These are phyloP conservation scores for Mesocentrotus franciscanus DNA, from an alignment of 53 echinoderm and acorn worm genomes.

Conservation along the genomic window DNA sequence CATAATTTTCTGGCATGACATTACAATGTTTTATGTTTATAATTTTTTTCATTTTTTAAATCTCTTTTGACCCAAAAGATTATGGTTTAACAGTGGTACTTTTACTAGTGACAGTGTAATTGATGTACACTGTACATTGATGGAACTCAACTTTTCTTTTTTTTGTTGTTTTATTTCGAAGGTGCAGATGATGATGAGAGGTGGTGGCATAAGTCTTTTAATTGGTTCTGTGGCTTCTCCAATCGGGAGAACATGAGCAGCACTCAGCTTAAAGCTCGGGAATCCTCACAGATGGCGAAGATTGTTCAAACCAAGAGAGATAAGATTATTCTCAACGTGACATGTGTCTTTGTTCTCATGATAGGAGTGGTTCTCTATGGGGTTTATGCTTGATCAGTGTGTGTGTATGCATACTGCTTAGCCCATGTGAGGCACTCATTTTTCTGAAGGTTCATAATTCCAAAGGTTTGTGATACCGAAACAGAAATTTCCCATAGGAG, in stretches of 20 bases:
- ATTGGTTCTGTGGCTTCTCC: constrained; percentile 94
- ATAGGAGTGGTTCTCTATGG: constrained; percentile 78
- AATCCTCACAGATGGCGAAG: constrained; percentile 74
- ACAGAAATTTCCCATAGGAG: too few species aligned
- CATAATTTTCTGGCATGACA: too few species aligned
- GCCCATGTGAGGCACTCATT: too few species aligned
- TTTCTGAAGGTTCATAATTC: too few species aligned
- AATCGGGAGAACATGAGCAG: constrained; percentile 67
- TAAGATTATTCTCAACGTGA: constrained; percentile 79
- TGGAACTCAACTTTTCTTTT: background rate
- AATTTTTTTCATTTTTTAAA: too few species aligned
- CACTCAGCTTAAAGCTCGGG: constrained; percentile 57
- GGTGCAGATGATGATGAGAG: background rate
- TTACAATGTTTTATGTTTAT: too few species aligned
- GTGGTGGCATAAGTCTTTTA: constrained; percentile 69
- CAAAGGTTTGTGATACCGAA: too few species aligned
- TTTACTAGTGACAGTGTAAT: too few species aligned
- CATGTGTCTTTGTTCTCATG: constrained; percentile 73
- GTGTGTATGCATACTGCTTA: too few species aligned
- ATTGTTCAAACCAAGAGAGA: constrained; percentile 77
- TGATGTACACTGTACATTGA: too few species aligned
- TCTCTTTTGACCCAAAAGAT: too few species aligned
- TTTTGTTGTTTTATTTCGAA: background rate
- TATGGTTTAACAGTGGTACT: too few species aligned
- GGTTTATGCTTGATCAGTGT: constrained; percentile 62